Evolutionary conservation across 1,140 invertebrate genomes (phyloP).

Genomic region (Holcopasites calliopsidis): DNA sequence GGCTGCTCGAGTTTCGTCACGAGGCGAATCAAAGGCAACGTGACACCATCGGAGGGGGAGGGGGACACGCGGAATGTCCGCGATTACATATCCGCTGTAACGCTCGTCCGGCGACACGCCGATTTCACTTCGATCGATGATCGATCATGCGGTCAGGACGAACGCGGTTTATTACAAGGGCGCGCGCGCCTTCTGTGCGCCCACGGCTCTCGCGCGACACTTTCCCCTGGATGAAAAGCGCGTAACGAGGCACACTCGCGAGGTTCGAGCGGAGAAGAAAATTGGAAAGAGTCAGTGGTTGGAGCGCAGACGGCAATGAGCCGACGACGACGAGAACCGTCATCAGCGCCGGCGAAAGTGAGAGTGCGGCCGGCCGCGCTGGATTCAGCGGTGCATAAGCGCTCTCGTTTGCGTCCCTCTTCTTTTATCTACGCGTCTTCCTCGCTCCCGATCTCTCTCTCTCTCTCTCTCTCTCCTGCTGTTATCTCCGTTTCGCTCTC

Average conservation of each 20-base stretch:
- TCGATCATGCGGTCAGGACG: constrained; percentile 17
- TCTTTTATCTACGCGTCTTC: constrained; percentile 19
- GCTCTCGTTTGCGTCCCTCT: constrained; percentile 47
- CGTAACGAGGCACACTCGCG: constrained; percentile 24
- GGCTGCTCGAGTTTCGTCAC: constrained; percentile 35
- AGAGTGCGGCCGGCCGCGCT: constrained; percentile 68
- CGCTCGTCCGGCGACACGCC: neutral
- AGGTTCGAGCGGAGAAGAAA: constrained; percentile 1
- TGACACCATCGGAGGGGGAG: neutral
- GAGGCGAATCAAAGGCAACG: constrained; percentile 38
- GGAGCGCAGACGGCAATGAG: constrained; percentile 50
- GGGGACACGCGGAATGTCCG: neutral
- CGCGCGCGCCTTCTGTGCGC: neutral
- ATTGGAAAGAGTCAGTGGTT: constrained; percentile 41
- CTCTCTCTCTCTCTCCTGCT: constrained; percentile 26
- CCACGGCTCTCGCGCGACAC: no score
- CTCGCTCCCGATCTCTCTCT: constrained; percentile 14
- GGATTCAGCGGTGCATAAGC: constrained; percentile 60
- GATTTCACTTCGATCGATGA: constrained; percentile 8
- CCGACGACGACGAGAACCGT: constrained; percentile 69
- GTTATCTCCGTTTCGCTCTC: constrained; percentile 38
- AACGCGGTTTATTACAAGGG: constrained; percentile 8
- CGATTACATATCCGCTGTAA: neutral
- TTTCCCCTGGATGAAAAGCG: neutral
- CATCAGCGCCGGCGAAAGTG: constrained; percentile 76